phyloP scores from a whole-genome alignment of 2,113 vertebrate species.

The Oncorhynchus nerka region DNA sequence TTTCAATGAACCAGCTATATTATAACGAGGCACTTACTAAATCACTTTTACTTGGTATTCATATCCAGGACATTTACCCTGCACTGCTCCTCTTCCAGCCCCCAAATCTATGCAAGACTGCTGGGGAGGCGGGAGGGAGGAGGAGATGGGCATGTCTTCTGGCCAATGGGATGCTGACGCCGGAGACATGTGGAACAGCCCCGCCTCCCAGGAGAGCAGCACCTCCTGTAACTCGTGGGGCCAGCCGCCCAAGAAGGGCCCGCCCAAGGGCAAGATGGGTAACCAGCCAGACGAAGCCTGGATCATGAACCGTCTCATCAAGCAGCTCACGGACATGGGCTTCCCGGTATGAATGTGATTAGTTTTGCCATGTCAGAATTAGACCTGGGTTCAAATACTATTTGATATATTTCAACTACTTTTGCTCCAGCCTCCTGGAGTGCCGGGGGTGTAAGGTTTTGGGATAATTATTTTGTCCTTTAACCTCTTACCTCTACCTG shows the following conservation, averaged over 20 bases:
- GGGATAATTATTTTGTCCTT: too few relatives aligned
- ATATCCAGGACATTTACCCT: too few relatives aligned
- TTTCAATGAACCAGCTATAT: too few relatives aligned
- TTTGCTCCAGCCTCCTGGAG: too few relatives aligned
- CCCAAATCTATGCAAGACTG: conserved; percentile 99
- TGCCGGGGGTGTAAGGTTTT: too few relatives aligned
- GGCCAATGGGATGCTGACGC: conserved; percentile 94
- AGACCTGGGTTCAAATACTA: not conserved
- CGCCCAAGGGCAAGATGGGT: conserved; percentile 85
- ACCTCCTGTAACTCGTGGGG: conserved; percentile 78
- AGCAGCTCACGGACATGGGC: conserved; percentile 98
- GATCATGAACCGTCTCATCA: conserved; percentile 95
- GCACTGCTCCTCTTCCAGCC: conserved; percentile 68
- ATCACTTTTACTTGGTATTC: too few relatives aligned
- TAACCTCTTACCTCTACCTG: too few relatives aligned
- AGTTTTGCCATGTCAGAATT: too few relatives aligned
- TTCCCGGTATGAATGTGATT: conserved; percentile 83
- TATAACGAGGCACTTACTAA: too few relatives aligned
- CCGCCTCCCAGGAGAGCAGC: conserved; percentile 90
- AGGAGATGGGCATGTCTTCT: conserved; percentile 82
- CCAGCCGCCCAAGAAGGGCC: conserved; percentile 87
- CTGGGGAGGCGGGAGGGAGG: conserved; percentile 87
- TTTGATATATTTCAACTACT: not conserved
- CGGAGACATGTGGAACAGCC: conserved; percentile 90
- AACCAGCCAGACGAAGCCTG: conserved; percentile 94